Evolutionary conservation across 2,113 vertebrate genomes (phyloP).

Genomic region (Microcebus griseorufus): DNA sequence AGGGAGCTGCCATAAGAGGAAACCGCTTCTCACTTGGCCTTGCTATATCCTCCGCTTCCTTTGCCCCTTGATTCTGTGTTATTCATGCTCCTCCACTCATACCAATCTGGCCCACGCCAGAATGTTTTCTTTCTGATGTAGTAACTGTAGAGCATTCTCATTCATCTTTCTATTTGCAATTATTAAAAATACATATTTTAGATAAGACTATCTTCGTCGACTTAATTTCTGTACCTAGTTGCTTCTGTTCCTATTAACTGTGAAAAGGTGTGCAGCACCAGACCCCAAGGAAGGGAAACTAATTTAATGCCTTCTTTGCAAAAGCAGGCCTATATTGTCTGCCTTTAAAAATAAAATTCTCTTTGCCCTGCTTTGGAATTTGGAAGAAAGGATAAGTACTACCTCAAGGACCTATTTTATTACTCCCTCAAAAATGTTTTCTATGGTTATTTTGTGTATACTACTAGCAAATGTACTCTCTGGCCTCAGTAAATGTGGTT

Average conservation of each 20-base stretch:
- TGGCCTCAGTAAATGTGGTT: neutral
- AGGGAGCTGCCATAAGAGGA: neutral
- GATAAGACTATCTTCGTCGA: neutral
- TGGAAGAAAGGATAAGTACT: neutral
- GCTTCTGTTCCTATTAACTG: neutral
- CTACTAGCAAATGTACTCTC: neutral
- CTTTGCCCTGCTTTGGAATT: neutral
- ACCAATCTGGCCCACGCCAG: neutral
- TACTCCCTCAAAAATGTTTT: neutral
- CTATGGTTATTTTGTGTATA: neutral
- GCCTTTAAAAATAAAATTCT: conserved; percentile 11
- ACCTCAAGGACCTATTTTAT: neutral
- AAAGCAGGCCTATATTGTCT: neutral
- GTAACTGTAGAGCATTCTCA: neutral
- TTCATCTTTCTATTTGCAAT: neutral
- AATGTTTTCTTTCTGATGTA: neutral
- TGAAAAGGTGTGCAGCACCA: neutral
- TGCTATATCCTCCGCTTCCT: neutral
- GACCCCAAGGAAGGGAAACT: neutral
- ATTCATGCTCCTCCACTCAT: neutral
- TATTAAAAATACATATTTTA: neutral
- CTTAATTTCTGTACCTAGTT: neutral
- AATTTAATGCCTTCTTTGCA: neutral
- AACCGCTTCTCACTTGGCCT: neutral
- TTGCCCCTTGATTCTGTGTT: neutral